Evolutionary conservation across 2,113 vertebrate genomes (phyloP).

Genomic region (Podarcis muralis): DNA sequence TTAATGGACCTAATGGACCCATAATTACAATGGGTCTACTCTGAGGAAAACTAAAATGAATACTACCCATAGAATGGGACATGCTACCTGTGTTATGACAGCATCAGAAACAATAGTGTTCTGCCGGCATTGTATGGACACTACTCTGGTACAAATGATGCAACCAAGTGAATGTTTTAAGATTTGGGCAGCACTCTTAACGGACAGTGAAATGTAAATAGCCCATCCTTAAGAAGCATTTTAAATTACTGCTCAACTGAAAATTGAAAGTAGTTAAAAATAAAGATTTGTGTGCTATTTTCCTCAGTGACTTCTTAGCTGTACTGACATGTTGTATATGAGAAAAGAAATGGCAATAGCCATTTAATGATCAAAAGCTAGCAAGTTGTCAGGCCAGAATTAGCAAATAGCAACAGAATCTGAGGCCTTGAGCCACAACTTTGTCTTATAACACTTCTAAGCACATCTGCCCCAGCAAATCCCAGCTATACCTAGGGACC

Average conservation of each 20-base stretch:
- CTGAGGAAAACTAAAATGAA: too few relatives aligned
- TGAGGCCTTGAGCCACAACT: background rate
- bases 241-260: background rate
- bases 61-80: background rate
- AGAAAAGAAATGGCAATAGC: background rate
- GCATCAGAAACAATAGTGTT: background rate
- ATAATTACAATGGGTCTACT: background rate
- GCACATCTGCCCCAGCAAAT: background rate
- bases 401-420: too few relatives aligned
- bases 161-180: background rate
- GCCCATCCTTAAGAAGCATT: background rate
- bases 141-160: background rate
- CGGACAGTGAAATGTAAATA: background rate
- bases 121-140: too few relatives aligned
- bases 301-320: background rate
- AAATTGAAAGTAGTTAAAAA: background rate
- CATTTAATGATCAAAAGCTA: background rate
- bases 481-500: background rate
- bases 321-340: too few relatives aligned
- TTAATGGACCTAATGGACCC: background rate
- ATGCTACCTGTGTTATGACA: background rate
- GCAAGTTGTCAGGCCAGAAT: too few relatives aligned
- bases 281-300: background rate
- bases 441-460: background rate
- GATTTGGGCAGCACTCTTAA: background rate